Conservation (phyloP, 2,797 vertebrate genomes). For the Sebastes aleutianus region DNA sequence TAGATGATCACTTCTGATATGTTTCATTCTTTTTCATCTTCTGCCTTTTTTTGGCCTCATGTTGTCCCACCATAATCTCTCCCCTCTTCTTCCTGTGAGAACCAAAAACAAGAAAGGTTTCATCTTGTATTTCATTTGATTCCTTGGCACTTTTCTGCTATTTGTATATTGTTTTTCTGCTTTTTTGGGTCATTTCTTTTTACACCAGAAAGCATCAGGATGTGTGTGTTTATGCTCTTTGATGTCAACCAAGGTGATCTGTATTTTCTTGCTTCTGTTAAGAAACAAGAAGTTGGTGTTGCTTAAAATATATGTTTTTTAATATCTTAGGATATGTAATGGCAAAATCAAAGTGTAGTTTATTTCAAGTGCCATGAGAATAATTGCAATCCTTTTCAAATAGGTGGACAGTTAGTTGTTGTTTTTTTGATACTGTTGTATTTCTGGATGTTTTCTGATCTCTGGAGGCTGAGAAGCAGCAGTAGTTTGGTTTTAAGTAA, state of each 20-base stretch:
- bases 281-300: background rate
- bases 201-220: background rate
- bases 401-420: background rate
- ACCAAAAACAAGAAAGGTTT: background rate
- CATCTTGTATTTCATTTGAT: background rate
- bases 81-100: constrained; percentile 38
- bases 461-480: background rate
- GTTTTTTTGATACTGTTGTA: background rate
- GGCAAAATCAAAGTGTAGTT: background rate
- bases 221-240: background rate
- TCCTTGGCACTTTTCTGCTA: background rate
- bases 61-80: constrained; percentile 24
- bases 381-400: background rate
- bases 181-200: background rate
- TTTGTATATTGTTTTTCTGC: background rate
- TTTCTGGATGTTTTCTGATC: background rate
- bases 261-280: background rate
- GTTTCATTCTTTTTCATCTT: constrained; percentile 32
- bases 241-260: background rate
- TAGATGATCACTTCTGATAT: constrained; percentile 51
- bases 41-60: background rate
- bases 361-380: too few species aligned
- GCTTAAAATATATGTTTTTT: background rate
- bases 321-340: background rate
- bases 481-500: constrained; percentile 18